phyloP scores from a whole-genome alignment of 2,797 vertebrate genomes.

The Poecile montanus region DNA sequence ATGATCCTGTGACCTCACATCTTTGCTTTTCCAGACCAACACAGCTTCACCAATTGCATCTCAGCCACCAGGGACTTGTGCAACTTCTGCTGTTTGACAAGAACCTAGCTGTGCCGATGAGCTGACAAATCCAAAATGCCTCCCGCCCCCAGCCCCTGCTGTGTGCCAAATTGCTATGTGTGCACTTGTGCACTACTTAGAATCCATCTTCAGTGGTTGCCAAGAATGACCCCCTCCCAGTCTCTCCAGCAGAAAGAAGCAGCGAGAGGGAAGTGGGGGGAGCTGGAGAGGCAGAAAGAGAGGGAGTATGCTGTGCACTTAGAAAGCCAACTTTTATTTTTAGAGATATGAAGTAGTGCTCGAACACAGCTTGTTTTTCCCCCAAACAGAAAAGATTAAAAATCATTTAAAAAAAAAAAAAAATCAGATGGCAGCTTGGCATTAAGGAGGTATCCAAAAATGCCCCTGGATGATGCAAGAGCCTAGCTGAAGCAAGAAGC shows the following conservation, averaged over 20 bases:
- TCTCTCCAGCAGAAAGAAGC: not conserved
- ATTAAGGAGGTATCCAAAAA: not conserved
- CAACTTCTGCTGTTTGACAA: conserved; percentile 55
- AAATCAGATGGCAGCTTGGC: not conserved
- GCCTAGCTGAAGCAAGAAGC: not conserved
- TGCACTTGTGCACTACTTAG: not conserved
- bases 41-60: not conserved
- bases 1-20: not conserved
- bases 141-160: conserved; percentile 41
- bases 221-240: not conserved
- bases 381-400: not conserved
- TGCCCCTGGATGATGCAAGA: not conserved
- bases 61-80: conserved; percentile 26
- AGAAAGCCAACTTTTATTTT: conserved; percentile 58
- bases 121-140: conserved; percentile 65
- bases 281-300: not conserved
- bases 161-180: conserved; percentile 63
- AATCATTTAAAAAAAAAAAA: not conserved
- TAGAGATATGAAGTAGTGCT: conserved; percentile 23
- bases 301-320: not conserved
- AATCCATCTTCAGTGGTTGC: conserved; percentile 28
- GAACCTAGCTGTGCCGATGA: conserved; percentile 49
- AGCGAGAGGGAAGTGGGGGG: not conserved
- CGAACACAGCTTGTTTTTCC: not conserved
- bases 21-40: conserved; percentile 4